These are phyloP conservation scores for Alosa sapidissima DNA, from an alignment of 2,797 vertebrate species.

Conservation along the genomic window DNA sequence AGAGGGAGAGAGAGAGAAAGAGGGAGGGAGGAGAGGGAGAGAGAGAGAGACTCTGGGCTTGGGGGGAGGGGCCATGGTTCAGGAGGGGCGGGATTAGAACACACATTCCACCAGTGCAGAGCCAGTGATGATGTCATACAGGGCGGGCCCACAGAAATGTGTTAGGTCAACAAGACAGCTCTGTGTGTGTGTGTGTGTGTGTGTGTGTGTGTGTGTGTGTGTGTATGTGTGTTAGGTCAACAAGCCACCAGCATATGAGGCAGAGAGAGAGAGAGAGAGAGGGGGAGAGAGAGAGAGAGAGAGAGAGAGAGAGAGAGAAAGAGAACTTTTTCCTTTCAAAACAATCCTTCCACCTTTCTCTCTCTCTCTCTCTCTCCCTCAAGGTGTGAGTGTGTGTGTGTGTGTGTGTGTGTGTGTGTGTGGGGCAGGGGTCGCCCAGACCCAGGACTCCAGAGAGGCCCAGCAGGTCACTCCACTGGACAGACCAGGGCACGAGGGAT, in stretches of 20 bases:
- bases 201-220: no score
- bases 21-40: background rate
- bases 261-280: no score
- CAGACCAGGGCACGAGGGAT: background rate
- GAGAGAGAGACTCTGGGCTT: background rate
- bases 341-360: background rate
- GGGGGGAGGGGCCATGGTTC: no score
- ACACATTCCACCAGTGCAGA: slow-evolving; percentile 39
- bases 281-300: no score
- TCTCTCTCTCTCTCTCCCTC: no score
- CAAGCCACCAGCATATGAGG: no score
- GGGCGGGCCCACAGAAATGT: slow-evolving; percentile 23
- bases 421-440: background rate
- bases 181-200: no score
- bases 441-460: no score
- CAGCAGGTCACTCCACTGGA: background rate
- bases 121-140: slow-evolving; percentile 70
- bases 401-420: no score
- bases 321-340: slow-evolving; percentile 31
- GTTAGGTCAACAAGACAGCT: slow-evolving; percentile 39
- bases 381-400: slow-evolving; percentile 33
- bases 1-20: background rate
- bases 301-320: slow-evolving; percentile 46
- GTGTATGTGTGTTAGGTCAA: no score
- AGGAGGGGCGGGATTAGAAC: slow-evolving; percentile 25